Evolutionary conservation across 2,888 invertebrate genomes (phyloP).

Genomic region (Didymodactylos carnosus): DNA sequence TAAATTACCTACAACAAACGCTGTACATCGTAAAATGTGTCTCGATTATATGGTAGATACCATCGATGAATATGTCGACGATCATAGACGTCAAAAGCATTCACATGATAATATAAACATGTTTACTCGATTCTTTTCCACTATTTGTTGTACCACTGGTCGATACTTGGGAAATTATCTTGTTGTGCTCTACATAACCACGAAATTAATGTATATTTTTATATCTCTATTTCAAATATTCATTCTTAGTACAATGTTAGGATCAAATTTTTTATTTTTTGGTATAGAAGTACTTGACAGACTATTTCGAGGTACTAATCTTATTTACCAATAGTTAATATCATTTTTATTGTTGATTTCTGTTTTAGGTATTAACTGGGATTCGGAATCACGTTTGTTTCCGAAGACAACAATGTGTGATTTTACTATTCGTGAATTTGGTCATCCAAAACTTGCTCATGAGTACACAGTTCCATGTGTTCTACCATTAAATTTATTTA

Average conservation of each 20-base stretch:
- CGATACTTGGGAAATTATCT: slow-evolving; percentile 11
- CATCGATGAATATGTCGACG: slow-evolving; percentile 11
- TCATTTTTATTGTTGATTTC: no score
- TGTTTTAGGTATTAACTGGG: slow-evolving; percentile 6
- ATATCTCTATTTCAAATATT: slow-evolving; percentile 11
- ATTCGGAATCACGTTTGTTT: slow-evolving; percentile 6
- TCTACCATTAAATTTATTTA: slow-evolving; percentile 16
- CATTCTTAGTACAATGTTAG: slow-evolving; percentile 5
- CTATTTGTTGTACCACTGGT: slow-evolving; percentile 4
- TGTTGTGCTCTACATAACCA: slow-evolving; percentile 5
- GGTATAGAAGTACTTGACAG: slow-evolving; percentile 8
- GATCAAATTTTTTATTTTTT: slow-evolving; percentile 9
- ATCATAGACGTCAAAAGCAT: slow-evolving; percentile 6
- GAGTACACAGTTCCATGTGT: slow-evolving; percentile 18
- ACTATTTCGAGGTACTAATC: slow-evolving; percentile 1
- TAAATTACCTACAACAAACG: slow-evolving; percentile 7
- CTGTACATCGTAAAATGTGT: slow-evolving; percentile 1
- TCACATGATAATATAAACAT: neutral
- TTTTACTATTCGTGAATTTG: slow-evolving; percentile 11
- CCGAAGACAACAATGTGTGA: slow-evolving; percentile 15
- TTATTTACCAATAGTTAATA: neutral
- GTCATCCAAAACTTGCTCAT: slow-evolving; percentile 13
- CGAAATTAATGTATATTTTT: slow-evolving; percentile 7
- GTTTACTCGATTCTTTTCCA: neutral
- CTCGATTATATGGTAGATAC: slow-evolving; percentile 10